These are phyloP conservation scores for Agapornis canus DNA, from an alignment of 2,797 vertebrate genomes.

Conservation along the genomic window DNA sequence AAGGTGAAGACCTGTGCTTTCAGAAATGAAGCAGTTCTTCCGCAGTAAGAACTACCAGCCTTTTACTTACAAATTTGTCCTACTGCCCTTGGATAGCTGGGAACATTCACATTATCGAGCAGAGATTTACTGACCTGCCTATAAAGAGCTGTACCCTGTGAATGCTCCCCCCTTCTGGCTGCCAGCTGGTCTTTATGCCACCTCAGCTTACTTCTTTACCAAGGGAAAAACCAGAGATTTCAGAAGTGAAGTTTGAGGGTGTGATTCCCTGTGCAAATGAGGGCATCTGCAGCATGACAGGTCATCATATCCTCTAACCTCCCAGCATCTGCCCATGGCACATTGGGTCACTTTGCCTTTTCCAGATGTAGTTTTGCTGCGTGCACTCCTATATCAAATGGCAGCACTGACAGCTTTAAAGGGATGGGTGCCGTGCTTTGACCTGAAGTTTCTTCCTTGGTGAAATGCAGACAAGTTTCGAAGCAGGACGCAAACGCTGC, in stretches of 20 bases:
- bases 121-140: background rate
- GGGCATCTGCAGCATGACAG: rapidly evolving
- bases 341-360: background rate
- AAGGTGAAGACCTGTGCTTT: background rate
- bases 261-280: background rate
- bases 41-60: background rate
- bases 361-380: background rate
- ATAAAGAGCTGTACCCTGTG: background rate
- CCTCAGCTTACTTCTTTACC: background rate
- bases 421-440: background rate
- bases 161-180: background rate
- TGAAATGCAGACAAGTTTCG: rapidly evolving
- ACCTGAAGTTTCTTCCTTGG: rapidly evolving
- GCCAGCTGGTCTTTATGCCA: background rate
- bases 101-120: background rate
- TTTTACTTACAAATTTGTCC: constrained; percentile 1
- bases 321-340: background rate
- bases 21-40: background rate
- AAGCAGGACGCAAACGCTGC: background rate
- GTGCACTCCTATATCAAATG: background rate
- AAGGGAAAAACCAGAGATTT: background rate
- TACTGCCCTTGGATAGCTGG: background rate
- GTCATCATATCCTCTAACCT: background rate
- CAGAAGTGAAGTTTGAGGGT: background rate
- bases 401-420: background rate